Evolutionary conservation across 2,797 vertebrate genomes (phyloP).

Genomic region (Hapalemur alaotrensis): DNA sequence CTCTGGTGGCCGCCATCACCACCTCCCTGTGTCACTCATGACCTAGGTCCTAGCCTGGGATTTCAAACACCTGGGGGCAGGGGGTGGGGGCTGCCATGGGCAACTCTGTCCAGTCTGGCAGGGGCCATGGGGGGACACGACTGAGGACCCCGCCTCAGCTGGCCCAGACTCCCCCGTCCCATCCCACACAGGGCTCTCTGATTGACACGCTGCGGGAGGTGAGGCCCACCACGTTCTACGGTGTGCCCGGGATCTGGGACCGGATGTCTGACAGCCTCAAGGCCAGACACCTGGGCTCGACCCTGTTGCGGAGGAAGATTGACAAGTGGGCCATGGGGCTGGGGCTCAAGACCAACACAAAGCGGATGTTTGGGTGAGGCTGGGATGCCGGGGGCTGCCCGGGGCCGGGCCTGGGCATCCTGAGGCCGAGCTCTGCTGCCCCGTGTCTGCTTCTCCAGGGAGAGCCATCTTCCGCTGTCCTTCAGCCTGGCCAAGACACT

Average conservation of each 20-base stretch:
- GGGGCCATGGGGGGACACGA: neutral
- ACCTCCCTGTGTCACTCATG: too few species aligned
- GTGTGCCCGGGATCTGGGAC: constrained; percentile 94
- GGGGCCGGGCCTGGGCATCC: fast-evolving
- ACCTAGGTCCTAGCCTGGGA: neutral
- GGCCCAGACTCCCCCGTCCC: too few species aligned
- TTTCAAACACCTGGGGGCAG: neutral
- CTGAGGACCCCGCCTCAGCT: too few species aligned
- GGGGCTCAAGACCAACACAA: constrained; percentile 90
- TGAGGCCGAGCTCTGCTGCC: fast-evolving
- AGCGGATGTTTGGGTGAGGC: constrained; percentile 88
- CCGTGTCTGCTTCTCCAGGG: constrained; percentile 73
- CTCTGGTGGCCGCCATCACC: neutral
- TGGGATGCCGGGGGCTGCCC: neutral
- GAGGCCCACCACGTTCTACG: constrained; percentile 91
- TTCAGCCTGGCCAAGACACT: constrained; percentile 90
- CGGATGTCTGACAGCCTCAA: constrained; percentile 94
- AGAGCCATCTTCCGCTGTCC: constrained; percentile 78
- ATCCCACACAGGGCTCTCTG: constrained; percentile 88
- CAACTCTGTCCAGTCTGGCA: neutral
- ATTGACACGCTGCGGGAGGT: constrained; percentile 91
- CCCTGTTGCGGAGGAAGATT: constrained; percentile 86
- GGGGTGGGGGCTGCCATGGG: neutral
- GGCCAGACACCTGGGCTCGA: constrained; percentile 85
- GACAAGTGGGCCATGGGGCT: constrained; percentile 93